Base-by-base conservation (phyloP, 2,888 invertebrate species). In the Drosophila pseudotakahashii region DNA sequence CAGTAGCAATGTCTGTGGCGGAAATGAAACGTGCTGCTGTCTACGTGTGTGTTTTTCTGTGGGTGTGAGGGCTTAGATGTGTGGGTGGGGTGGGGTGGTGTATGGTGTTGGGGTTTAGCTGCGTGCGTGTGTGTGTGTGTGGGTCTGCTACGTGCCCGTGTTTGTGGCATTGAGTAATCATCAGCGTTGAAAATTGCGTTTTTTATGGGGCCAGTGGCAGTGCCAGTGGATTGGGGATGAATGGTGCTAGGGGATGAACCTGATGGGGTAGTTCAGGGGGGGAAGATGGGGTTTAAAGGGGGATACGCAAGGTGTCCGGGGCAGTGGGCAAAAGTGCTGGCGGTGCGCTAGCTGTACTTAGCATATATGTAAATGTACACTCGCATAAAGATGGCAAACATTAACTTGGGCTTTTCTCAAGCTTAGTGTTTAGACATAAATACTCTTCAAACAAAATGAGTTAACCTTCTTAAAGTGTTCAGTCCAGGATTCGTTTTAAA, bases 141-240 rank as follows among this genome's bases (percentile, higher is more conserved):
- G 60, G 34, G 45, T 39, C 58, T 60, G 62, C 37, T 67, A 68
- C 52, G 60, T 61, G 75, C 74, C 74, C 75, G 69, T 88, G 85
- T 73, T 87, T 84, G 73, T 84, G 84, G 89, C 84, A 84, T 84
- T 84, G 84, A 84, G 84, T 84, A 84, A 84, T 84, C 84, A 84
- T 84, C 89, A 89, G 81, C 85, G 82, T 81, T 89, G 84, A 84
- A 84, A 89, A 84, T 84, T 89, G 89, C 73, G 77, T 84, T 84
- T 83, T 84, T 84, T 84, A 84, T 84, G 89, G 66, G 73, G 79
- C 75, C 71, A 57, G 42, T 42, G 42, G 6, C 42, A 42, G 42
- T 42, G 19, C 19, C 19, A 42, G 58, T 74, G 68, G 66, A 57
- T 73, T 67, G 64, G 64, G 66, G 62, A 62, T 62, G 63, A 62